A percentile compares a stretch with the other conserved stretches of the same genome.
These are phyloP conservation scores for Cepaea hortensis DNA, from an alignment of 2,888 invertebrate genomes.

Conservation along the genomic window DNA sequence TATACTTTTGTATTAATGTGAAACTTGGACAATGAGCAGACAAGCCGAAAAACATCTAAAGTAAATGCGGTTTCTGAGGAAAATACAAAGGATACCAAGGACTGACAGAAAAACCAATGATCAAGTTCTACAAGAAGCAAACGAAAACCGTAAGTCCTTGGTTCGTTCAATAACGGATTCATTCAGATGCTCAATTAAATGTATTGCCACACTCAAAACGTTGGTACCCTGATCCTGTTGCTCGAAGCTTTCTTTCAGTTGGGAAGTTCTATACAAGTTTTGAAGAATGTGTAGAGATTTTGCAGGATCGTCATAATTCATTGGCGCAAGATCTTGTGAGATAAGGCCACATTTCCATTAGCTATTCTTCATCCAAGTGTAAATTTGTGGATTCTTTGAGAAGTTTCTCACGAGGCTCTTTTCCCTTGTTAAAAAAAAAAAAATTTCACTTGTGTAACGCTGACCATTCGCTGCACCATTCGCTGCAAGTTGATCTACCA, in stretches of 20 bases:
- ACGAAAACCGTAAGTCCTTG: not conserved
- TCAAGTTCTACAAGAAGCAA: too few species aligned
- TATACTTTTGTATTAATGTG: too few species aligned
- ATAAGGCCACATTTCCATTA: slow-evolving; percentile 5
- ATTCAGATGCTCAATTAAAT: not conserved
- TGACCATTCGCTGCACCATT: too few species aligned
- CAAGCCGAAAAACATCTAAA: too few species aligned
- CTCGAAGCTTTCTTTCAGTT: not conserved
- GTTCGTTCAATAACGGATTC: not conserved
- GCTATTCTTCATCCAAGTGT: not conserved
- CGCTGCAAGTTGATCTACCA: not conserved
- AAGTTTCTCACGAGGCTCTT: not conserved
- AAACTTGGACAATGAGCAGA: too few species aligned
- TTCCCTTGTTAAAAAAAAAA: not conserved
- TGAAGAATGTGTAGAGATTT: not conserved
- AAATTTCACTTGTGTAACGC: not conserved
- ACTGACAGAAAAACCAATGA: too few species aligned
- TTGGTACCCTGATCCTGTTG: not conserved
- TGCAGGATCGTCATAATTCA: not conserved
- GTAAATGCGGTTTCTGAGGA: too few species aligned
- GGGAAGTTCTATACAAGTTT: not conserved
- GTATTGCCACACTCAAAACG: not conserved
- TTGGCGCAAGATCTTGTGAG: not conserved
- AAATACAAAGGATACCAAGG: too few species aligned
- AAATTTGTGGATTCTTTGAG: not conserved